A percentile compares a stretch with the other conserved stretches of the same genome.
These are phyloP conservation scores for Chaenogobius annularis DNA, from an alignment of 2,113 vertebrate species.

Conservation along the genomic window DNA sequence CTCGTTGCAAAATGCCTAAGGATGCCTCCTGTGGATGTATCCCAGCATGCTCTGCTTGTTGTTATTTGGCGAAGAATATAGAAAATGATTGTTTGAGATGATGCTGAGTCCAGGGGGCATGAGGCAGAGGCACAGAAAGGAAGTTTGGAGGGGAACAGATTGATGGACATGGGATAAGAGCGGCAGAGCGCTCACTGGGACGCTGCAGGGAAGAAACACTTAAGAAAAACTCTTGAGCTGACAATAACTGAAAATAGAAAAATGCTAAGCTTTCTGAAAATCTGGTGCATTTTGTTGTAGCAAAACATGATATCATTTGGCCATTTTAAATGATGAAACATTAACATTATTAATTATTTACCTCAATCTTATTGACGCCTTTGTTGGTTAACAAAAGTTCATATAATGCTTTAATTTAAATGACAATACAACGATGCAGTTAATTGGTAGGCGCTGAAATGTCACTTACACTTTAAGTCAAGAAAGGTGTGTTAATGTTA, in stretches of 20 bases:
- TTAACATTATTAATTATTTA: neutral
- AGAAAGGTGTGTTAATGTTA: neutral
- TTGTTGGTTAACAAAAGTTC: neutral
- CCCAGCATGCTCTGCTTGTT: constrained; percentile 5
- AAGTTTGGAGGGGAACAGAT: constrained; percentile 17
- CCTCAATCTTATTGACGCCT: neutral
- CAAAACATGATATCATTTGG: neutral
- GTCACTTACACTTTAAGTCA: neutral
- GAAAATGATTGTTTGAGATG: constrained; percentile 29
- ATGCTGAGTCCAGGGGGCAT: constrained; percentile 19
- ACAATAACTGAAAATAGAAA: neutral
- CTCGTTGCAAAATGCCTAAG: constrained; percentile 10
- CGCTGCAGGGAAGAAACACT: constrained; percentile 6
- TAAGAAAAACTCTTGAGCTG: constrained; percentile 7
- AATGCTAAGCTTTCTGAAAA: neutral
- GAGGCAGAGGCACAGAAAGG: constrained; percentile 8
- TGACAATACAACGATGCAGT: neutral
- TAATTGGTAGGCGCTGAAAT: neutral
- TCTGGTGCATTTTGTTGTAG: neutral
- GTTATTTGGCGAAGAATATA: constrained; percentile 22
- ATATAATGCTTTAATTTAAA: neutral
- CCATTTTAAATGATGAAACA: neutral
- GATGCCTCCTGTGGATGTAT: neutral
- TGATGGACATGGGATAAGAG: constrained; percentile 38
- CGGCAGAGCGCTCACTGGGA: constrained; percentile 24